Evolutionary conservation across 2,888 invertebrate genomes (phyloP).

Genomic region (Netelia virgata): DNA sequence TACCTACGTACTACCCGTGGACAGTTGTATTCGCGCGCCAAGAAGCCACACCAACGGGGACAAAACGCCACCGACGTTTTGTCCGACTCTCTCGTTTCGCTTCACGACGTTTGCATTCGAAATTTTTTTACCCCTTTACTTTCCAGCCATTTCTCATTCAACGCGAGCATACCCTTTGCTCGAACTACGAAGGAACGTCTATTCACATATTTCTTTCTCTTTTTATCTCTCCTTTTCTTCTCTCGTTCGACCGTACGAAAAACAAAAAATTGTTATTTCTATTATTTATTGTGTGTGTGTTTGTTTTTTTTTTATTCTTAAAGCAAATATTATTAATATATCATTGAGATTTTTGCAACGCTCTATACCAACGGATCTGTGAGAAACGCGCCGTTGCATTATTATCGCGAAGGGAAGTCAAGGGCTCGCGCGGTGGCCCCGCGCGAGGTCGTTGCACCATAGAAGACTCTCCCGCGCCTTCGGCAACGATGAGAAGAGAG

Average conservation of each 20-base stretch:
- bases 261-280: not conserved
- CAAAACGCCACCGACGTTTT: conserved; percentile 49
- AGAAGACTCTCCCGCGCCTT: conserved; percentile 33
- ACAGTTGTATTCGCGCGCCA: not conserved
- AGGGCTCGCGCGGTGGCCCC: conserved; percentile 61
- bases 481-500: conserved; percentile 37
- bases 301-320: too few relatives aligned
- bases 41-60: conserved; percentile 45
- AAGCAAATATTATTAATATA: too few relatives aligned
- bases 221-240: not conserved
- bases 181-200: not conserved
- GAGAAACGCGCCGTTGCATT: conserved; percentile 26
- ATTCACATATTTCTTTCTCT: not conserved
- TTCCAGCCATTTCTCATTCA: not conserved
- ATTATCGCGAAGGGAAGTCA: conserved; percentile 50
- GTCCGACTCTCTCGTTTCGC: conserved; percentile 23
- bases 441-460: conserved; percentile 63
- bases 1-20: not conserved
- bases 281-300: too few relatives aligned
- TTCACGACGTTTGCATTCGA: conserved; percentile 33
- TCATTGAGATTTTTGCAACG: too few relatives aligned
- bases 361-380: too few relatives aligned
- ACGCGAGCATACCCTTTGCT: conserved; percentile 1
- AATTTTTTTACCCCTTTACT: conserved; percentile 32
- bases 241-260: not conserved